Conservation (phyloP, 2,888 invertebrate species). For the Tetragnatha montana region DNA sequence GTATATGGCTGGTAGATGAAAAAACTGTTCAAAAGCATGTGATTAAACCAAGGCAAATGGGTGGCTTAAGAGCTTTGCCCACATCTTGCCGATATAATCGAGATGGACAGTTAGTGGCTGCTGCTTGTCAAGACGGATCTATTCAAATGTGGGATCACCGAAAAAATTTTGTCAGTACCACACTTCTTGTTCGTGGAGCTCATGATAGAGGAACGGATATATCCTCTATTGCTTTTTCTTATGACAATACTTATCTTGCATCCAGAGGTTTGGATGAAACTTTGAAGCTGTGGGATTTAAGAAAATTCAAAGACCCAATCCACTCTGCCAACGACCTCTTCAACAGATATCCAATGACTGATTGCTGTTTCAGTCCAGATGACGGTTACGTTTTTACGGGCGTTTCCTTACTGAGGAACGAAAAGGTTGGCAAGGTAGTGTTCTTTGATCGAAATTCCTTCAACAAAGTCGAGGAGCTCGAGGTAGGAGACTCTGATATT, state of each 20-base stretch:
- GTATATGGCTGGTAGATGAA: conserved; percentile 91
- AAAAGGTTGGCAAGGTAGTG: conserved; percentile 82
- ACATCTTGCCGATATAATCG: conserved; percentile 88
- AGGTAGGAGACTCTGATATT: conserved; percentile 82
- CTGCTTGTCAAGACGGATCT: conserved; percentile 95
- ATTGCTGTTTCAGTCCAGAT: conserved; percentile 90
- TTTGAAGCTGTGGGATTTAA: conserved; percentile 94
- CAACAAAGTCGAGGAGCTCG: conserved; percentile 84
- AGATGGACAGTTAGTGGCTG: conserved; percentile 88
- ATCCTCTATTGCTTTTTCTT: conserved; percentile 90
- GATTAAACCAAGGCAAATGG: conserved; percentile 87
- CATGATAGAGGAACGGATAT: conserved; percentile 88
- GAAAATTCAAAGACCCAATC: conserved; percentile 87
- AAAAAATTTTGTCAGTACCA: conserved; percentile 90
- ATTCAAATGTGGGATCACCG: conserved; percentile 98
- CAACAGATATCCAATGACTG: conserved; percentile 84
- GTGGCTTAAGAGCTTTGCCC: conserved; percentile 90
- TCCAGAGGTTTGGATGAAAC: conserved; percentile 93
- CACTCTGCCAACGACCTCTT: conserved; percentile 83
- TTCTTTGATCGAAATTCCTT: conserved; percentile 89
- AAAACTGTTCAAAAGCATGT: conserved; percentile 85
- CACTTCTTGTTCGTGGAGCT: conserved; percentile 85
- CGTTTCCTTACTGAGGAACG: conserved; percentile 84
- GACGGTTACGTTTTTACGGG: conserved; percentile 92
- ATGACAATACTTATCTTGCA: conserved; percentile 86